These are phyloP conservation scores for Zeuzera pyrina DNA, from an alignment of 2,888 invertebrate species.

Conservation along the genomic window DNA sequence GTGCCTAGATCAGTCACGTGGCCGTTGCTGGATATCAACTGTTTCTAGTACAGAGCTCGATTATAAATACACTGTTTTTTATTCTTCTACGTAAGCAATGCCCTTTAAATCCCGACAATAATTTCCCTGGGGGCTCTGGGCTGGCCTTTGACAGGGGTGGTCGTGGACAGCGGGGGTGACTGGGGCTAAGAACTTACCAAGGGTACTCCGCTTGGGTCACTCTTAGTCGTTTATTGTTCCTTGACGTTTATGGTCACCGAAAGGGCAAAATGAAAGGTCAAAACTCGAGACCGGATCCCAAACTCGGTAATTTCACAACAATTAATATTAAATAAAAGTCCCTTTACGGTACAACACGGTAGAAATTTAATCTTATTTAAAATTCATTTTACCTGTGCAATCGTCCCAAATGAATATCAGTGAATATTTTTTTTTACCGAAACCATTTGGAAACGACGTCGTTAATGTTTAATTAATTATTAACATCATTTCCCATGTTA, in stretches of 20 bases:
- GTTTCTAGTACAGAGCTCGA: conserved; percentile 40
- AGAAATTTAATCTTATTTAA: not conserved
- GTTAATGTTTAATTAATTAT: too few species aligned
- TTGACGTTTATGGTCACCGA: conserved; percentile 67
- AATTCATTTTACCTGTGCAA: not conserved
- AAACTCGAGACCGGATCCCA: conserved; percentile 30
- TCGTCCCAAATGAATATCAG: too few species aligned
- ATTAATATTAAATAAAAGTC: conserved; percentile 38
- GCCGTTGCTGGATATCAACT: conserved; percentile 43
- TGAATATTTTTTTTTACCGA: too few species aligned
- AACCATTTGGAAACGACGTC: too few species aligned
- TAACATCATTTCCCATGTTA: too few species aligned
- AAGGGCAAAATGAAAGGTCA: conserved; percentile 59
- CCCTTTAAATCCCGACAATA: conserved; percentile 74
- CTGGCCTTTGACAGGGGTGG: conserved; percentile 67
- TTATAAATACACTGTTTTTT: conserved; percentile 60
- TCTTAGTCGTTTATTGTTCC: conserved; percentile 62
- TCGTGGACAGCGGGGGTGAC: conserved; percentile 59
- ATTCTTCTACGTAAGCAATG: conserved; percentile 60
- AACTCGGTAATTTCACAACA: conserved; percentile 44
- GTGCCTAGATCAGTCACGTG: conserved; percentile 39
- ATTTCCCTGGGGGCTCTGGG: conserved; percentile 64
- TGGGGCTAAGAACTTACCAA: conserved; percentile 54
- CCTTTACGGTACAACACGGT: conserved; percentile 2
- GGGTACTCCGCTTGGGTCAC: conserved; percentile 56